Conservation (phyloP, 2,797 vertebrate species). For the Rhinoraja longicauda region DNA sequence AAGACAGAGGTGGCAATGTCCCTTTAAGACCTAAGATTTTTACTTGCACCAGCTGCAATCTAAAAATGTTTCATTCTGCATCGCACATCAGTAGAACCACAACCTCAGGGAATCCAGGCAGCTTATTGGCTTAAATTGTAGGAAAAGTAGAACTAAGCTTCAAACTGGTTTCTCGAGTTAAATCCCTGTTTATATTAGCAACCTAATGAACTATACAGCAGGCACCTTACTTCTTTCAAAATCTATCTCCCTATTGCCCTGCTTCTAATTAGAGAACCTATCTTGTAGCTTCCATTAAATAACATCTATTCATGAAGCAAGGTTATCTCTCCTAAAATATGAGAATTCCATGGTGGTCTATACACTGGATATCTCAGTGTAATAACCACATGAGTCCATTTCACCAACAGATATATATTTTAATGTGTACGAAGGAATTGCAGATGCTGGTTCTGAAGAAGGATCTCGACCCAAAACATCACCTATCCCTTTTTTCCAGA, state of each 20-base stretch:
- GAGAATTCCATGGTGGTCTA: background rate
- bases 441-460: too few relatives aligned
- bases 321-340: background rate
- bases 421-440: too few relatives aligned
- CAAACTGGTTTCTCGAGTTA: background rate
- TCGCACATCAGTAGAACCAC: background rate
- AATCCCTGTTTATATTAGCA: background rate
- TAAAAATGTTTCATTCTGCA: background rate
- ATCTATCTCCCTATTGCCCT: background rate
- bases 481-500: too few relatives aligned
- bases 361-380: background rate
- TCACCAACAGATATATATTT: background rate
- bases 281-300: constrained; percentile 28
- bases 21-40: background rate
- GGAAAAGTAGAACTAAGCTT: background rate
- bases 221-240: background rate
- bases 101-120: too few relatives aligned
- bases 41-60: background rate
- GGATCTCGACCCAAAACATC: too few relatives aligned
- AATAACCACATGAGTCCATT: background rate
- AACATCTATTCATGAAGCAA: constrained; percentile 29
- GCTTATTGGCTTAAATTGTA: background rate
- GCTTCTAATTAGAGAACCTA: constrained; percentile 30
- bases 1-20: background rate
- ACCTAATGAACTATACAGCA: constrained; percentile 2